Evolutionary conservation across 1,140 invertebrate genomes (phyloP).

Genomic region (Lasioglossum albipes): DNA sequence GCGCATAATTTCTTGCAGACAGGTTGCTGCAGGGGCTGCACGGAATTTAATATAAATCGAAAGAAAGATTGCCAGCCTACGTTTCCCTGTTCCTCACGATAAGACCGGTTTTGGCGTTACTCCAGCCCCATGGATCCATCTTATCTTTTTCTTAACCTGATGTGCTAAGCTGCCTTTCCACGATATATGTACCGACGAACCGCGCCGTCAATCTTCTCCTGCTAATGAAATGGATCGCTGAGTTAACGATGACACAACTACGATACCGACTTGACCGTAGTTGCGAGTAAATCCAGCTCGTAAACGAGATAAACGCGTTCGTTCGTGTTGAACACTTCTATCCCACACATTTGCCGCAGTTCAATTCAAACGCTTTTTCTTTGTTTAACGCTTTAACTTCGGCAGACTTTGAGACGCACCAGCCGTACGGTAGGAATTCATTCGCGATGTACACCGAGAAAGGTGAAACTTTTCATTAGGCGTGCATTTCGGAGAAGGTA

Average conservation of each 20-base stretch:
- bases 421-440: too few species aligned
- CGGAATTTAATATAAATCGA: slow-evolving; percentile 62
- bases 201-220: slow-evolving; percentile 21
- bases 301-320: background rate
- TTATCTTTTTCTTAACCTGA: slow-evolving; percentile 46
- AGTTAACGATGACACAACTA: slow-evolving; percentile 20
- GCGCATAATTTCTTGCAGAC: slow-evolving; percentile 50
- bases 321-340: background rate
- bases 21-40: slow-evolving; percentile 54
- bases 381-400: too few species aligned
- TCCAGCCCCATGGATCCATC: slow-evolving; percentile 53
- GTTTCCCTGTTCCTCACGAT: slow-evolving; percentile 27
- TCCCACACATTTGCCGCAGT: background rate
- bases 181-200: background rate
- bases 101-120: slow-evolving; percentile 56
- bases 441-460: too few species aligned
- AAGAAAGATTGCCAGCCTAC: slow-evolving; percentile 37
- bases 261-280: background rate
- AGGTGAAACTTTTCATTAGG: too few species aligned
- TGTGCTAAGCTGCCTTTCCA: slow-evolving; percentile 16
- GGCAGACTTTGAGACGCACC: too few species aligned
- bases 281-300: slow-evolving; percentile 17
- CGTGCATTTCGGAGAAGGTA: too few species aligned
- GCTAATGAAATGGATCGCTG: slow-evolving; percentile 33
- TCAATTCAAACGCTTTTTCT: too few species aligned